These are phyloP conservation scores for Zoanthus sociatus DNA, from an alignment of 92 coral and sea anemone genomes.

Conservation along the genomic window DNA sequence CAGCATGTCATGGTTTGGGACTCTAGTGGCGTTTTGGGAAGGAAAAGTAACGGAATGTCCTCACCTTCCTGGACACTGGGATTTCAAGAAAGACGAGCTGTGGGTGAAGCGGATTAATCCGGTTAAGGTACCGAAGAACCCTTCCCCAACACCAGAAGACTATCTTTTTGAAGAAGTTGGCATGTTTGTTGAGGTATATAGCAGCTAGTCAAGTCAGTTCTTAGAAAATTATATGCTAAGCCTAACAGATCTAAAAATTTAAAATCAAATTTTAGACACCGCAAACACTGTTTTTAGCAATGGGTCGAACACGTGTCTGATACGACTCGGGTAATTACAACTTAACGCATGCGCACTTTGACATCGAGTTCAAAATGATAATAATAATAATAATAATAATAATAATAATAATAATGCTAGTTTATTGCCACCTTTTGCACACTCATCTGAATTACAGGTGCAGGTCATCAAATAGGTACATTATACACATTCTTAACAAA, in stretches of 20 bases:
- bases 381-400: no score
- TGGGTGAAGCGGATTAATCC: slow-evolving; percentile 70
- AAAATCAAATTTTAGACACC: no score
- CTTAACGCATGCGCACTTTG: no score
- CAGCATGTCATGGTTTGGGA: slow-evolving; percentile 60
- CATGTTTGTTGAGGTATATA: slow-evolving; percentile 40
- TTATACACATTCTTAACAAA: no score
- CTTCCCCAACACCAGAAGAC: slow-evolving; percentile 59
- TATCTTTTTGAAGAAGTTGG: slow-evolving; percentile 46
- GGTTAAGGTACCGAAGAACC: slow-evolving; percentile 40
- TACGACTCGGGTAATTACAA: no score
- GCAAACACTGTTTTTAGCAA: no score
- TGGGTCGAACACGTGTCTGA: no score
- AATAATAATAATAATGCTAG: no score
- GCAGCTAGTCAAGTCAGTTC: neutral
- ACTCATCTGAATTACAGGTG: no score
- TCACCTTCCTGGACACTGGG: slow-evolving; percentile 18
- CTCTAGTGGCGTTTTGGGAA: slow-evolving; percentile 1
- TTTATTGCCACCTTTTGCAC: no score
- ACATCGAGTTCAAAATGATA: no score
- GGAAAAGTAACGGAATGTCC: neutral
- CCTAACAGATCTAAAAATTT: neutral
- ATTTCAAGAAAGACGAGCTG: slow-evolving; percentile 55
- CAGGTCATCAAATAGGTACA: no score
- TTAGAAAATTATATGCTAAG: neutral